Evolutionary conservation across 2,888 invertebrate genomes (phyloP).

Genomic region (Melanchra persicariae): DNA sequence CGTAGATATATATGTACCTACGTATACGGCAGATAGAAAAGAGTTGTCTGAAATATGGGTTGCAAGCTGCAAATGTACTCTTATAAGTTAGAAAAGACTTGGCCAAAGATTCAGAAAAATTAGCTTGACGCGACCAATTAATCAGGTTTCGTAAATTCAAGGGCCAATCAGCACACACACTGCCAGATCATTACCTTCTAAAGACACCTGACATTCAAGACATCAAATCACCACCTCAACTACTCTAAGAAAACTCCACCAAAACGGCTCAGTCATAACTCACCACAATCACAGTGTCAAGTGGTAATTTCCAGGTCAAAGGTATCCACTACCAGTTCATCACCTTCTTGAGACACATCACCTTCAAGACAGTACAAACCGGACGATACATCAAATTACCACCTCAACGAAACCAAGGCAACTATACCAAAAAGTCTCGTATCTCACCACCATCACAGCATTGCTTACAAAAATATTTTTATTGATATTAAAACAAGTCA

Average conservation of each 20-base stretch:
- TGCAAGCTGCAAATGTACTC: too few species aligned
- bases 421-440: slow-evolving; percentile 12
- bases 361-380: too few species aligned
- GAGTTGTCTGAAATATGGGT: too few species aligned
- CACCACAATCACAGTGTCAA: slow-evolving; percentile 65
- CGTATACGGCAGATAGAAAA: too few species aligned
- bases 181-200: not conserved
- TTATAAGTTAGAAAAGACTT: too few species aligned
- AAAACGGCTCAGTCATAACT: slow-evolving; percentile 27
- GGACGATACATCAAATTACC: slow-evolving; percentile 23
- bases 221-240: slow-evolving; percentile 27
- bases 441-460: slow-evolving; percentile 53
- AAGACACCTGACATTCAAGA: not conserved
- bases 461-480: slow-evolving; percentile 63
- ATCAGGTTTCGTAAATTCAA: too few species aligned
- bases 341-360: not conserved
- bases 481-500: slow-evolving; percentile 80
- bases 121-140: too few species aligned
- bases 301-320: slow-evolving; percentile 86
- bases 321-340: slow-evolving; percentile 57
- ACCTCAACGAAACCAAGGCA: slow-evolving; percentile 10
- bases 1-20: too few species aligned
- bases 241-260: not conserved
- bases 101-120: too few species aligned
- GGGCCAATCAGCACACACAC: not conserved